Conservation (phyloP, 1,140 invertebrate species). For the Maconellicoccus hirsutus region DNA sequence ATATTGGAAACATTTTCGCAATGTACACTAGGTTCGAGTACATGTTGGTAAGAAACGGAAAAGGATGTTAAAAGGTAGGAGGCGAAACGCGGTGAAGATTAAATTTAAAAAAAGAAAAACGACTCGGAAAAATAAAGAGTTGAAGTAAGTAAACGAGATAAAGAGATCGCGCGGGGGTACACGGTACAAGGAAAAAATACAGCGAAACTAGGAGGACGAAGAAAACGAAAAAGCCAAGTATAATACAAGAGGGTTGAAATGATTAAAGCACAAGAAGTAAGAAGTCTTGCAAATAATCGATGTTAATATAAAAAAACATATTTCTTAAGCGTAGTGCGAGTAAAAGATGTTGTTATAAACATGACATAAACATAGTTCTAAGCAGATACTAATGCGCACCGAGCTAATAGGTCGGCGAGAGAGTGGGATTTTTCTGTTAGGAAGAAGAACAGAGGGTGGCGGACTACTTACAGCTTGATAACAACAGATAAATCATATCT, state of each 20-base stretch:
- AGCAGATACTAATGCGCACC: slow-evolving; percentile 13
- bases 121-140: too few relatives aligned
- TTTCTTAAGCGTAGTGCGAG: slow-evolving; percentile 14
- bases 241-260: neutral
- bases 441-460: slow-evolving; percentile 14
- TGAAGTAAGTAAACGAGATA: neutral
- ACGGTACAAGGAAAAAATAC: neutral
- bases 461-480: slow-evolving; percentile 17
- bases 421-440: neutral
- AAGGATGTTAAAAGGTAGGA: too few relatives aligned
- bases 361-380: slow-evolving; percentile 22
- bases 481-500: slow-evolving; percentile 21
- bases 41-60: too few relatives aligned
- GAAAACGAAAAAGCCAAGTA: neutral
- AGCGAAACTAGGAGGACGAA: neutral
- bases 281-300: slow-evolving; percentile 17
- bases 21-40: too few relatives aligned
- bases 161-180: neutral
- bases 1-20: too few relatives aligned
- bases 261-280: neutral
- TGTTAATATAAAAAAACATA: slow-evolving; percentile 22
- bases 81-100: too few relatives aligned
- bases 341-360: slow-evolving; percentile 22
- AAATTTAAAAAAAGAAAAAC: too few relatives aligned
- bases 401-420: slow-evolving; percentile 11